phyloP scores from a whole-genome alignment of 2,797 vertebrate species.

The Sebastes paucispinis region DNA sequence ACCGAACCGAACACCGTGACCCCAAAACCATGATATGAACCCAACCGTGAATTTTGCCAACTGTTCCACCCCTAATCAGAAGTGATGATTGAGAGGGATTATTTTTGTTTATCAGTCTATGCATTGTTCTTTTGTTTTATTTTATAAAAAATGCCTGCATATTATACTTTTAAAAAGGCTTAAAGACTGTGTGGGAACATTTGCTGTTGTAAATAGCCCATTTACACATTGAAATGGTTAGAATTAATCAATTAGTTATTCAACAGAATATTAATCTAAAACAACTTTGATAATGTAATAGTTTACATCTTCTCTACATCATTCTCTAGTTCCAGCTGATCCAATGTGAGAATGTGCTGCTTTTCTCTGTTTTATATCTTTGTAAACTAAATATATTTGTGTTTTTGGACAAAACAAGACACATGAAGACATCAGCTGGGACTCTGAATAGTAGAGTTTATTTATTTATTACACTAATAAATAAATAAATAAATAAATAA shows the following conservation, averaged over 20 bases:
- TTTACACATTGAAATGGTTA: neutral
- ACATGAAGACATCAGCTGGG: neutral
- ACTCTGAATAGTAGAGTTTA: too few species aligned
- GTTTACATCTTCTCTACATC: neutral
- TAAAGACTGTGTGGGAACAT: neutral
- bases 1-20: too few species aligned
- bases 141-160: too few species aligned
- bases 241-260: neutral
- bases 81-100: too few species aligned
- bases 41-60: too few species aligned
- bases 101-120: too few species aligned
- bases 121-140: too few species aligned
- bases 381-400: neutral
- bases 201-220: neutral
- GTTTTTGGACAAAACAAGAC: neutral
- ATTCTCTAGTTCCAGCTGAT: neutral
- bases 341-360: neutral
- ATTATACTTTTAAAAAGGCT: neutral
- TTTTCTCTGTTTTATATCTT: neutral
- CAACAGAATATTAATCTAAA: neutral
- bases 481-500: too few species aligned
- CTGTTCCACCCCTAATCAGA: too few species aligned
- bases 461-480: too few species aligned
- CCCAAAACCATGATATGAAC: too few species aligned
- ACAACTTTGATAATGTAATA: neutral